Base-by-base conservation (phyloP, 1,140 invertebrate species). In the Mamestra configurata region DNA sequence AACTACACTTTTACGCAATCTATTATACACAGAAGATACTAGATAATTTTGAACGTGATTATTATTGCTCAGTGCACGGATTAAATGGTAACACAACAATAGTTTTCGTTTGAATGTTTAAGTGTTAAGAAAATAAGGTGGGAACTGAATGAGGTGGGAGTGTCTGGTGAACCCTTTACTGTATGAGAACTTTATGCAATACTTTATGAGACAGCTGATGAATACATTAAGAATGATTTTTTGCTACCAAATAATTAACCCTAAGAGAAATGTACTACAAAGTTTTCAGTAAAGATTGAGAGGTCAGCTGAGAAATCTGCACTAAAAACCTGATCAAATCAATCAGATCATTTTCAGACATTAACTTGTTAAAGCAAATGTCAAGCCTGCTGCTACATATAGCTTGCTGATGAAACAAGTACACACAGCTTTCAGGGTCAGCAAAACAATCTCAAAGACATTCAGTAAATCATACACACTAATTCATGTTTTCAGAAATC, bases 1-100 rank as follows among this genome's bases (percentile, higher is more conserved):
- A 79, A 84, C 71, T 31, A 83, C 79, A 66, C 81, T 4, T 92
- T 94, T 94, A 88, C 92, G 92, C 92, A 94, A 94, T 80, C 89
- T 83, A 93, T 93, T 92, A 88, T 90, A 88, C 85, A 86, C 82
- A 89, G 89, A 89, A 92, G 87, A 92, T 88, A 87, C 87, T 80
- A 90, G 88, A 90, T 88, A 86, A 91, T 90, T 89, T 88, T 31
- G 78, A 53, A 13, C 20, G 80, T 35, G 76, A 81, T 82, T 82
- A 81, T 72, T 81, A 82, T 77, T 88, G 79, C 79, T 76, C 79
- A 80, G 43, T 49, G 24, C 73, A 71, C 22, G 31, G 35, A 55
- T 82, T 82, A 82, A 64, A 59, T 82, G 35, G 40, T 35, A 72
- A 27, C 53, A 79, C 73, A 57, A 68, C 70, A 76, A 79, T 79